phyloP scores from a whole-genome alignment of 1,140 invertebrate genomes.

The Meloidogyne hapla region DNA sequence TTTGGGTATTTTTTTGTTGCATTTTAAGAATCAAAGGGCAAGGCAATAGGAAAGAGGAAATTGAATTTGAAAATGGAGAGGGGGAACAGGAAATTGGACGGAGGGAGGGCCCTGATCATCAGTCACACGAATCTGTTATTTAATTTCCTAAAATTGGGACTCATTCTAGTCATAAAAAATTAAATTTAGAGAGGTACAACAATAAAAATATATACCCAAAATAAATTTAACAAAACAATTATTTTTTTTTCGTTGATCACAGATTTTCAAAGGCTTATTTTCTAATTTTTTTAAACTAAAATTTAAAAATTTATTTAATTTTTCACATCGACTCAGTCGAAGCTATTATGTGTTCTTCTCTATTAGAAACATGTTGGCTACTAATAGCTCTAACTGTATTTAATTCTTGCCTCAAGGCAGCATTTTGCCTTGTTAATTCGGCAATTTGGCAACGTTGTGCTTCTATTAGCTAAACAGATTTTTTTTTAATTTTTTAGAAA shows the following conservation, averaged over 20 bases:
- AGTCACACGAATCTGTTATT: no score
- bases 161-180: no score
- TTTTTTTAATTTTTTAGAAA: background rate
- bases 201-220: no score
- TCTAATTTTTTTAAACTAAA: background rate
- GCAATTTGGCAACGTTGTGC: slow-evolving; percentile 41
- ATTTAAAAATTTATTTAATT: background rate
- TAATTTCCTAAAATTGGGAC: no score
- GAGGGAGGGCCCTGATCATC: no score
- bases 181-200: no score
- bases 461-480: slow-evolving; percentile 35
- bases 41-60: no score
- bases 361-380: background rate
- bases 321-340: background rate
- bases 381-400: slow-evolving; percentile 11
- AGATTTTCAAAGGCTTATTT: background rate
- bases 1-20: no score
- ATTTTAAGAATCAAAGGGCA: no score
- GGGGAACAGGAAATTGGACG: no score
- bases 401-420: slow-evolving; percentile 17
- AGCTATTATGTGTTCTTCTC: background rate
- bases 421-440: slow-evolving; percentile 43
- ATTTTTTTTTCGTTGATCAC: background rate
- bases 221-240: background rate
- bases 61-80: no score